Evolutionary conservation across 1,140 invertebrate genomes (phyloP).

Genomic region (Steinernema feltiae): DNA sequence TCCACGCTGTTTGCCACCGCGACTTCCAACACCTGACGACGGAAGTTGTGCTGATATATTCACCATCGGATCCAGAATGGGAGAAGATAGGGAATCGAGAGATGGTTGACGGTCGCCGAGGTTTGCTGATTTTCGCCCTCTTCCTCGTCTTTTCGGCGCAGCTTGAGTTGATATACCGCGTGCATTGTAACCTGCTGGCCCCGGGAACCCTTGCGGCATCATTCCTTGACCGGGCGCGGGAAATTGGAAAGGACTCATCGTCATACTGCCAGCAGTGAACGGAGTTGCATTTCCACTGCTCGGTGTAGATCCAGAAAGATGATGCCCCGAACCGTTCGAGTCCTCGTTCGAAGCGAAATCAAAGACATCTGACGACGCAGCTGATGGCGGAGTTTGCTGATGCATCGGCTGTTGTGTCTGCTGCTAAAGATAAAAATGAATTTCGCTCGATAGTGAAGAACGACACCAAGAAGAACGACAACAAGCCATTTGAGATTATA

Average conservation of each 20-base stretch:
- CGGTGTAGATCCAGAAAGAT: background rate
- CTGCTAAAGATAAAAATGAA: background rate
- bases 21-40: background rate
- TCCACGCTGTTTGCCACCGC: constrained; percentile 1
- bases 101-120: background rate
- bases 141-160: background rate
- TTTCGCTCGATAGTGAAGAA: background rate
- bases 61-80: background rate
- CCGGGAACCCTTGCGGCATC: background rate
- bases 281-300: background rate
- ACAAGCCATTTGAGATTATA: background rate
- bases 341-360: background rate
- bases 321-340: background rate
- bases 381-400: background rate
- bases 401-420: background rate
- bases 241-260: background rate
- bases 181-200: background rate
- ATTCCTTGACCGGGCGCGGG: background rate
- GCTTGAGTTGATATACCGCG: background rate
- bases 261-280: background rate
- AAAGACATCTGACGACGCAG: background rate
- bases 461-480: background rate
- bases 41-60: background rate
- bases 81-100: background rate
- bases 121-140: background rate